Percentiles rank a stretch among this genome's conserved stretches.
phyloP scores from a whole-genome alignment of 2,797 vertebrate genomes.

The Erithacus rubecula region DNA sequence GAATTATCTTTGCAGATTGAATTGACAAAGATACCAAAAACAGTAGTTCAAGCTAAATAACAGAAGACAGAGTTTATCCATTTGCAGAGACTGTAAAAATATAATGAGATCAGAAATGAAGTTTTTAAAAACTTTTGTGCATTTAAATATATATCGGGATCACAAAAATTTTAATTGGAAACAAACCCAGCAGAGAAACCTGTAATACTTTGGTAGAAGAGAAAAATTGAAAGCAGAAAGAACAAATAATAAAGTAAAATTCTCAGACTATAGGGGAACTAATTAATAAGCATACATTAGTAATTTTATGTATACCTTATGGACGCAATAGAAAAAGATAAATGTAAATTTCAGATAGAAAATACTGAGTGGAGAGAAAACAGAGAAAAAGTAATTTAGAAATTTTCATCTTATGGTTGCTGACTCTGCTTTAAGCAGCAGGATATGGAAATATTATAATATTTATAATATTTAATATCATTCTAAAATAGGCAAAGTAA shows the following conservation, averaged over 20 bases:
- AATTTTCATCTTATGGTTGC: not conserved
- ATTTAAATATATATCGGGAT: not conserved
- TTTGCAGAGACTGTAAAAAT: not conserved
- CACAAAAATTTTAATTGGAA: not conserved
- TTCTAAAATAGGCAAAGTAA: not conserved
- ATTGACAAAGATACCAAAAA: not conserved
- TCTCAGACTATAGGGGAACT: not conserved
- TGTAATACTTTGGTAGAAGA: not conserved
- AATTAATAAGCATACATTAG: not conserved
- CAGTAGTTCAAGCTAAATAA: not conserved
- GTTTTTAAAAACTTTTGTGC: not conserved
- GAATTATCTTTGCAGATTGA: not conserved
- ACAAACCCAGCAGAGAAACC: not conserved
- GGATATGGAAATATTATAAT: not conserved
- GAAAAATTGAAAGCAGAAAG: not conserved
- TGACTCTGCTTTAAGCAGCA: not conserved
- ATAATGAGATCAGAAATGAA: not conserved
- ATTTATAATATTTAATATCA: not conserved
- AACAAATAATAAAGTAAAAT: not conserved
- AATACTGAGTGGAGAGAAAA: not conserved
- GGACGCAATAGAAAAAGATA: not conserved
- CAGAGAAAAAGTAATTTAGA: not conserved
- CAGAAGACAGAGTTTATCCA: not conserved
- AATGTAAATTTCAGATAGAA: not conserved
- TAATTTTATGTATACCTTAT: not conserved